A percentile compares a stretch with the other conserved stretches of the same genome.
Conservation (phyloP, 1,140 invertebrate species). For the Zaprionus nigranus region DNA sequence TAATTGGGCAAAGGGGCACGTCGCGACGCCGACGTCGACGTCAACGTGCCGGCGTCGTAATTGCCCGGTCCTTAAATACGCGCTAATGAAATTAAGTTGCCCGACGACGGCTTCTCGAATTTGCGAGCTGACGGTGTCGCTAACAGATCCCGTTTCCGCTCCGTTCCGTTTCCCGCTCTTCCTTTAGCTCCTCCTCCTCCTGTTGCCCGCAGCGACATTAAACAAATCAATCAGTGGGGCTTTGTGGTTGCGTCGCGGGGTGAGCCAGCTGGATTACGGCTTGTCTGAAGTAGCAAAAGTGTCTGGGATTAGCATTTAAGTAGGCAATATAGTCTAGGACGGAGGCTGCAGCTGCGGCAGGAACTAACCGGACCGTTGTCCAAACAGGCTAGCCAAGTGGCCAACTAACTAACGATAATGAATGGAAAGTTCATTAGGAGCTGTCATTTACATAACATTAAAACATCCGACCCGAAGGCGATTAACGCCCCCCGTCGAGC, state of each 20-base stretch:
- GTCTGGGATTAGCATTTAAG: constrained; percentile 77
- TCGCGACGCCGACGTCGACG: not conserved
- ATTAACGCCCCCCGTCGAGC: constrained; percentile 33
- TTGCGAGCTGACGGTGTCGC: constrained; percentile 44
- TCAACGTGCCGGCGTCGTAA: constrained; percentile 35
- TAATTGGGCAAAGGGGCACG: constrained; percentile 31
- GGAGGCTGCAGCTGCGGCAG: constrained; percentile 30
- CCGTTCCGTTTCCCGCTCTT: not conserved
- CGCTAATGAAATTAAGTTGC: constrained; percentile 79
- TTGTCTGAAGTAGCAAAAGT: constrained; percentile 56
- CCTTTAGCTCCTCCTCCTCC: not conserved
- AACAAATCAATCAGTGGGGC: constrained; percentile 79
- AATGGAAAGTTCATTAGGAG: constrained; percentile 81
- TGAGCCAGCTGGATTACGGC: constrained; percentile 38
- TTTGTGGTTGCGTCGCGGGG: constrained; percentile 56
- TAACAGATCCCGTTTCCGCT: constrained; percentile 29
- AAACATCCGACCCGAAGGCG: constrained; percentile 50
- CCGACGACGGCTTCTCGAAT: constrained; percentile 45
- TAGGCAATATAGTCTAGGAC: constrained; percentile 24
- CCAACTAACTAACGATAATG: constrained; percentile 77
- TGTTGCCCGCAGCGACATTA: constrained; percentile 65
- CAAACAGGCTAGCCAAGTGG: constrained; percentile 26
- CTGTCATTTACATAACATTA: constrained; percentile 83
- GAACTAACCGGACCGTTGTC: constrained; percentile 53
- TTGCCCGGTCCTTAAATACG: constrained; percentile 65